Conservation (phyloP, 2,888 invertebrate genomes). For the Crossocerus cetratus region DNA sequence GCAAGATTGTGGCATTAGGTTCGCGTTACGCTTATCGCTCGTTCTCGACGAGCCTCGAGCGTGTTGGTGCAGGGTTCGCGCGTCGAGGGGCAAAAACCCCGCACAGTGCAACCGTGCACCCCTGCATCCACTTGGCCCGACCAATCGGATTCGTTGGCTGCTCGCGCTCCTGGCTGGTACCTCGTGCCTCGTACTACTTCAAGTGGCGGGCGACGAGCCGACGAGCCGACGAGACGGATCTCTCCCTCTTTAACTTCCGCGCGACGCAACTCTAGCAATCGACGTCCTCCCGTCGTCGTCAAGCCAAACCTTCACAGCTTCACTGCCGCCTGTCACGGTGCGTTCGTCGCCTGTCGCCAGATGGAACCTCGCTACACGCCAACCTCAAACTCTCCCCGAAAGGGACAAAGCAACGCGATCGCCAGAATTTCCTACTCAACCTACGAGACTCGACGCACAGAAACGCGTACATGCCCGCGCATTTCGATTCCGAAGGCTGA, state of each 20-base stretch:
- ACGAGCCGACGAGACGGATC: slow-evolving; percentile 58
- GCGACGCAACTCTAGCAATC: slow-evolving; percentile 51
- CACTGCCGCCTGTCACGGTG: no score
- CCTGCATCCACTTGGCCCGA: slow-evolving; percentile 50
- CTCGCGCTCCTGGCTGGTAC: slow-evolving; percentile 29
- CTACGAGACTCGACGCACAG: slow-evolving; percentile 11
- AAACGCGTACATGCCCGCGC: background rate
- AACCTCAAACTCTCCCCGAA: slow-evolving; percentile 2
- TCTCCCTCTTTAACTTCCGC: slow-evolving; percentile 58
- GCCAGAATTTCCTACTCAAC: slow-evolving; percentile 16
- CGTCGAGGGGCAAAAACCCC: slow-evolving; percentile 36
- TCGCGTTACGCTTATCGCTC: slow-evolving; percentile 52
- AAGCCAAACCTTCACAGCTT: no score
- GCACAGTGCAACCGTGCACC: slow-evolving; percentile 8
- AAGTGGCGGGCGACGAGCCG: slow-evolving; percentile 57
- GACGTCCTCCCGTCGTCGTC: slow-evolving; percentile 40
- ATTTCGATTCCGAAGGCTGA: background rate
- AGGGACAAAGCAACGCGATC: slow-evolving; percentile 29
- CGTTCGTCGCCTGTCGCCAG: slow-evolving; percentile 29
- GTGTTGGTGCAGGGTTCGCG: slow-evolving; percentile 45
- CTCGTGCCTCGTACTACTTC: slow-evolving; percentile 46
- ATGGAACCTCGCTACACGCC: slow-evolving; percentile 43
- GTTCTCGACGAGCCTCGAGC: slow-evolving; percentile 42
- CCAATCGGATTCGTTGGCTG: slow-evolving; percentile 55
- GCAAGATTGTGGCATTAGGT: slow-evolving; percentile 41